Evolutionary conservation across 2,888 invertebrate species (phyloP).

Genomic region (Nephrotoma appendiculata): DNA sequence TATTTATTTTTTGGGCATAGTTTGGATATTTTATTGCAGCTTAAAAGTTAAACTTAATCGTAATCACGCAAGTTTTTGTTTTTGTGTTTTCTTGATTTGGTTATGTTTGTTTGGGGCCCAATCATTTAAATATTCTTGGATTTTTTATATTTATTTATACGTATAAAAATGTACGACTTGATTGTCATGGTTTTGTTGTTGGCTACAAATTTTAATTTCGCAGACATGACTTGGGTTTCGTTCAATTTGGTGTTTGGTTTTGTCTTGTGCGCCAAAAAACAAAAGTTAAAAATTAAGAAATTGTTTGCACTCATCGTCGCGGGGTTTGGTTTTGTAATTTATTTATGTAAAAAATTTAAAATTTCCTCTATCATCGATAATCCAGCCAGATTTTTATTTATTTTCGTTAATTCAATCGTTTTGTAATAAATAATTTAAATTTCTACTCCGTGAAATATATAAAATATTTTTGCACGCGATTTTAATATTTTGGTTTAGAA

Average conservation of each 20-base stretch:
- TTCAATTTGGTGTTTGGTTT: background rate
- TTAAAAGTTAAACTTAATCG: background rate
- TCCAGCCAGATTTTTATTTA: too few species aligned
- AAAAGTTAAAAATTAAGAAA: background rate
- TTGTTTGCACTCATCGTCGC: background rate
- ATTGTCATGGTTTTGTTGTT: background rate
- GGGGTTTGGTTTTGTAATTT: background rate
- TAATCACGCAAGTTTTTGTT: background rate
- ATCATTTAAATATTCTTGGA: background rate
- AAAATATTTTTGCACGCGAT: too few species aligned
- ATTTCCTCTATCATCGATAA: too few species aligned
- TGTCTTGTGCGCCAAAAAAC: background rate
- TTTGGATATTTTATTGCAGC: background rate
- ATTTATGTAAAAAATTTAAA: background rate
- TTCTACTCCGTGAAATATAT: too few species aligned
- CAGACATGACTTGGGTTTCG: background rate
- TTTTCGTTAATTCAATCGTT: too few species aligned
- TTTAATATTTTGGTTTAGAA: too few species aligned
- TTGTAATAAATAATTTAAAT: too few species aligned
- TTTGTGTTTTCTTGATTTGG: background rate
- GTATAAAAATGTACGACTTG: background rate
- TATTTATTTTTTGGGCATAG: background rate
- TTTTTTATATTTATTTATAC: background rate
- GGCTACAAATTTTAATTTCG: background rate
- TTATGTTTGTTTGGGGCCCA: background rate